Evolutionary conservation across 2,797 vertebrate genomes (phyloP).

Genomic region (Xenops minutus): DNA sequence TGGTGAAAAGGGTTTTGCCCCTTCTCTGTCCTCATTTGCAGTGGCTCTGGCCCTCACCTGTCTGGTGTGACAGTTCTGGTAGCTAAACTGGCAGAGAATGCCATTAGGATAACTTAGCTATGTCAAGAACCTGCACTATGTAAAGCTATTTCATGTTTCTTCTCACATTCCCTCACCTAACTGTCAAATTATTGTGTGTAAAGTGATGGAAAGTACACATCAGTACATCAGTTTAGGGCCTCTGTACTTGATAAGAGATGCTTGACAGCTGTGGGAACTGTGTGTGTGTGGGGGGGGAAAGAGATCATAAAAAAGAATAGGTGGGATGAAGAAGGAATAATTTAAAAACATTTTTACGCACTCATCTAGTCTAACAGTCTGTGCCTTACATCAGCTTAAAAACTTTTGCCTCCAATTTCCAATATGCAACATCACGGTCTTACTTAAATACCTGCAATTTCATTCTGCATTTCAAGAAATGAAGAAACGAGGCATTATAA

Average conservation of each 20-base stretch:
- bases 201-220: background rate
- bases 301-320: background rate
- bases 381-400: background rate
- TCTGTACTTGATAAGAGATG: background rate
- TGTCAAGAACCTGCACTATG: background rate
- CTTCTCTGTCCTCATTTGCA: background rate
- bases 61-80: background rate
- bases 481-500: background rate
- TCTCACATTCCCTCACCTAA: background rate
- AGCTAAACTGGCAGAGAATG: background rate
- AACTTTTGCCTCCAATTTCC: background rate
- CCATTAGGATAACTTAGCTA: slow-evolving; percentile 4
- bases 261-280: background rate
- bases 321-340: background rate
- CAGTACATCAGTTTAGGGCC: background rate
- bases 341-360: background rate
- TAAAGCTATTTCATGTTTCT: background rate
- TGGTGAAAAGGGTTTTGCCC: background rate
- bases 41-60: background rate
- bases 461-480: background rate
- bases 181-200: background rate
- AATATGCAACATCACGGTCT: background rate
- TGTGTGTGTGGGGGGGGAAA: fast-evolving
- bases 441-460: slow-evolving; percentile 12
- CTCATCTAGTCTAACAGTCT: background rate